Percentiles rank a stretch among this genome's conserved stretches.
These are phyloP conservation scores for Brenthis ino DNA, from an alignment of 2,888 invertebrate species.

Conservation along the genomic window DNA sequence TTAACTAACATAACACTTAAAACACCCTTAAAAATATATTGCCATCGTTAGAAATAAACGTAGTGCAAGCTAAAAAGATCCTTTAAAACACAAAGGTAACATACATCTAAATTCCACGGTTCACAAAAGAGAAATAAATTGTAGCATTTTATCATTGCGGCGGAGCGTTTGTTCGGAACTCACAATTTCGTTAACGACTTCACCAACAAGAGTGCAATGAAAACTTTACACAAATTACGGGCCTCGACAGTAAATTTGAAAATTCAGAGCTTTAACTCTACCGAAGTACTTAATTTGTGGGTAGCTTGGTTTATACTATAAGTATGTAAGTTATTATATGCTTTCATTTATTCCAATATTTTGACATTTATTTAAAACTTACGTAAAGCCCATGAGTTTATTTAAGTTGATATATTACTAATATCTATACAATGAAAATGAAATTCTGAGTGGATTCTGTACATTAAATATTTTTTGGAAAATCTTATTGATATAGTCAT, in stretches of 20 bases:
- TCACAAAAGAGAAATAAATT: slow-evolving; percentile 17
- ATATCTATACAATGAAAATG: no score
- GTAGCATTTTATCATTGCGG: slow-evolving; percentile 19
- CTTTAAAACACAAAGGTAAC: not conserved
- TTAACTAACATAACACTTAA: not conserved
- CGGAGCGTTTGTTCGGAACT: slow-evolving; percentile 6
- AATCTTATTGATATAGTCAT: no score
- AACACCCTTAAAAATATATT: not conserved
- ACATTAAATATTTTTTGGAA: no score
- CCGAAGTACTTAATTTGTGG: slow-evolving; percentile 1
- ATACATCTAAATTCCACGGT: not conserved
- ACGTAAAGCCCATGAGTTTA: no score
- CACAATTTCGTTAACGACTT: slow-evolving; percentile 20
- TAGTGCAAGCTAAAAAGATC: not conserved
- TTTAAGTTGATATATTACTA: no score
- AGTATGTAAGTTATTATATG: not conserved
- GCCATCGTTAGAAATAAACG: not conserved
- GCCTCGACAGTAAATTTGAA: slow-evolving; percentile 5
- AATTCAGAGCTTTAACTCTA: slow-evolving; percentile 8
- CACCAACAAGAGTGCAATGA: slow-evolving; percentile 21
- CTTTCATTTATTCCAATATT: no score
- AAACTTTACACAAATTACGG: slow-evolving; percentile 20
- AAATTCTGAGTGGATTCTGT: no score
- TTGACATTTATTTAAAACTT: no score
- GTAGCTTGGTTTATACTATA: not conserved